These are phyloP conservation scores for Mesorhabditis belari DNA, from an alignment of 2,888 invertebrate genomes.

Conservation along the genomic window DNA sequence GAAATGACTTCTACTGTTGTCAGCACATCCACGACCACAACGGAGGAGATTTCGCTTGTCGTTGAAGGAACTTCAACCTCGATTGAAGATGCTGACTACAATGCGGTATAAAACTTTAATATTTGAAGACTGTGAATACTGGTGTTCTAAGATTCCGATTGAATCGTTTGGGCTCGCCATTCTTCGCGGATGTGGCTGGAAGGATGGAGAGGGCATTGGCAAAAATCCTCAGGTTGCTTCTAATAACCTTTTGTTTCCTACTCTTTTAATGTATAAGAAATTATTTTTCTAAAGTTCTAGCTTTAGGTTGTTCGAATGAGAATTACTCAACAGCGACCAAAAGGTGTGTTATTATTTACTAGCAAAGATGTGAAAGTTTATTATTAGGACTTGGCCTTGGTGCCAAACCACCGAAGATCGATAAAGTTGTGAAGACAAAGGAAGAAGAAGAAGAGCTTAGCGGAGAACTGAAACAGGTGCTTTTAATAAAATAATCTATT, in stretches of 20 bases:
- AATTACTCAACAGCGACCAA: conserved; percentile 73
- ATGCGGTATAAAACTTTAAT: conserved; percentile 5
- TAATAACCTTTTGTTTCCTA: neutral
- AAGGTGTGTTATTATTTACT: too few relatives aligned
- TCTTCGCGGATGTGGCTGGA: conserved; percentile 81
- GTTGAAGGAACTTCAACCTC: conserved; percentile 4
- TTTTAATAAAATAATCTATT: neutral
- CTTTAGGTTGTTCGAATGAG: conserved; percentile 57
- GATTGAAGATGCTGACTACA: conserved; percentile 36
- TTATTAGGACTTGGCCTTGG: conserved; percentile 89
- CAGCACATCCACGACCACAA: neutral
- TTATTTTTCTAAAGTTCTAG: neutral
- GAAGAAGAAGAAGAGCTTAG: conserved; percentile 1
- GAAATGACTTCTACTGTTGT: conserved; percentile 2
- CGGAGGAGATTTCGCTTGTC: conserved; percentile 11
- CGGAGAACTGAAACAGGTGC: conserved; percentile 3
- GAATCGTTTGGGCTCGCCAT: conserved; percentile 82
- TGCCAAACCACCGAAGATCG: conserved; percentile 61
- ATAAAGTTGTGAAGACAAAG: conserved; percentile 9
- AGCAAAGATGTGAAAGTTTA: too few relatives aligned
- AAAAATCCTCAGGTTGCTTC: conserved; percentile 25
- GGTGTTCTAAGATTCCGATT: conserved; percentile 62
- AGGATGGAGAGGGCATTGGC: conserved; percentile 54
- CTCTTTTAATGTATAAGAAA: neutral
- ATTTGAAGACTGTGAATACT: neutral